Evolutionary conservation across 2,888 invertebrate genomes (phyloP).

Genomic region (Pantelozetes paolii): DNA sequence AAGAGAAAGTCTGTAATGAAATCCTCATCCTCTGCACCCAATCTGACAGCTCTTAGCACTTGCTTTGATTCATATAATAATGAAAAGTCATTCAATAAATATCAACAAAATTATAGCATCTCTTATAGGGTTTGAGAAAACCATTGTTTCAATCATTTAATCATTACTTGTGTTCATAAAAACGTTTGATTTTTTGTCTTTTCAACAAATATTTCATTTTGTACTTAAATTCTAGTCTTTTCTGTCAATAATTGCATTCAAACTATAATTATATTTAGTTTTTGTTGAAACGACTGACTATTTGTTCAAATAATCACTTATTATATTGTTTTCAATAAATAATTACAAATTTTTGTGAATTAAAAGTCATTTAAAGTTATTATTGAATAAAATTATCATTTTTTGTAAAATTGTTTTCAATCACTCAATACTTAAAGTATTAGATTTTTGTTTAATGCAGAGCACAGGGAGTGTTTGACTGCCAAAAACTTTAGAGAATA

Average conservation of each 20-base stretch:
- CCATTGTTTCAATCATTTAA: neutral
- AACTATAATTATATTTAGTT: too few species aligned
- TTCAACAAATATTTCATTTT: neutral
- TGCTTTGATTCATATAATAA: slow-evolving; percentile 3
- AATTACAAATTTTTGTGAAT: too few species aligned
- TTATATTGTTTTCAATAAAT: too few species aligned
- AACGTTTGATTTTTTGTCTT: neutral
- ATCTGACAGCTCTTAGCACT: neutral
- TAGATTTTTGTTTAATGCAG: neutral
- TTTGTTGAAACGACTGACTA: too few species aligned
- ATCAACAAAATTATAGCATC: neutral
- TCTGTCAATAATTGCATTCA: too few species aligned
- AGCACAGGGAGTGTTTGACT: neutral
- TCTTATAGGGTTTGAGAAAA: neutral
- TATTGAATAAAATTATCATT: too few species aligned
- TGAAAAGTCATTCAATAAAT: neutral
- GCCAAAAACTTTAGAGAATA: neutral
- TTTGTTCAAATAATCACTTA: neutral
- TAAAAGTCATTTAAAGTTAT: too few species aligned
- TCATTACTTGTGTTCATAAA: neutral
- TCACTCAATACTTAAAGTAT: too few species aligned
- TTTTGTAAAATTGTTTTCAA: too few species aligned
- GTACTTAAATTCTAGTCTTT: neutral
- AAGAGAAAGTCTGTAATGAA: neutral
- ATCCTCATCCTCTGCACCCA: slow-evolving; percentile 7